phyloP scores from a whole-genome alignment of 2,888 invertebrate species.

The Dasypolia templi region DNA sequence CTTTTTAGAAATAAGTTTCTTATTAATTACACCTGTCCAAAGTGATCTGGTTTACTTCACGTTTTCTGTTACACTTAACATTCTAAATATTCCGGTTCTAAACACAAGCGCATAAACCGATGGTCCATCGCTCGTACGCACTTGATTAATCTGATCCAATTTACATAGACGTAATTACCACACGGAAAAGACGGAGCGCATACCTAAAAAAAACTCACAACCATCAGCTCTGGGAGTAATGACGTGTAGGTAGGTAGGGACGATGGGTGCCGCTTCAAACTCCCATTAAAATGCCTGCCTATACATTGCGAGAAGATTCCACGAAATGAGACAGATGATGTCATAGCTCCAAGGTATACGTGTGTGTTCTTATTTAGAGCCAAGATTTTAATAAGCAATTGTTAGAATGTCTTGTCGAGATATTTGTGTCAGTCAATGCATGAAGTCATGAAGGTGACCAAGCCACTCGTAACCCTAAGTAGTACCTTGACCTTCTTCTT shows the following conservation, averaged over 20 bases:
- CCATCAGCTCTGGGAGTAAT: slow-evolving; percentile 69
- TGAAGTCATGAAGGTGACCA: slow-evolving; percentile 14
- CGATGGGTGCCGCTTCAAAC: slow-evolving; percentile 79
- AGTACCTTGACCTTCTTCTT: slow-evolving; percentile 21
- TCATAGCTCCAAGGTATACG: slow-evolving; percentile 64
- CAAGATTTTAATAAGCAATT: slow-evolving; percentile 33
- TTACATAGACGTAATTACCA: slow-evolving; percentile 86
- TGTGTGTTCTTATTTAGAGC: slow-evolving; percentile 55
- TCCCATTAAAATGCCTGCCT: slow-evolving; percentile 82
- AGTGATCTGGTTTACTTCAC: slow-evolving; percentile 21
- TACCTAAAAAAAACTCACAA: slow-evolving; percentile 64
- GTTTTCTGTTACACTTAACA: slow-evolving; percentile 26
- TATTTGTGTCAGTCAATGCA: slow-evolving; percentile 35
- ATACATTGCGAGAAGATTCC: slow-evolving; percentile 65
- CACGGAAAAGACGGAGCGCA: slow-evolving; percentile 66
- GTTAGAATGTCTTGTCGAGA: slow-evolving; percentile 26
- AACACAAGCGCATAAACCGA: slow-evolving; percentile 72
- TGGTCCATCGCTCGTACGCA: slow-evolving; percentile 74
- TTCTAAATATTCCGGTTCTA: slow-evolving; percentile 38
- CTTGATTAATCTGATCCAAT: slow-evolving; percentile 87
- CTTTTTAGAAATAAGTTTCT: slow-evolving; percentile 7
- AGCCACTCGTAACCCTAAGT: slow-evolving; percentile 1
- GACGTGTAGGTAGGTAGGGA: slow-evolving; percentile 63
- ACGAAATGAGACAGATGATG: slow-evolving; percentile 71
- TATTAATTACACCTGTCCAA: slow-evolving; percentile 11